Base-by-base conservation (phyloP, 1,140 invertebrate genomes). In the Armadillidium nasatum region DNA sequence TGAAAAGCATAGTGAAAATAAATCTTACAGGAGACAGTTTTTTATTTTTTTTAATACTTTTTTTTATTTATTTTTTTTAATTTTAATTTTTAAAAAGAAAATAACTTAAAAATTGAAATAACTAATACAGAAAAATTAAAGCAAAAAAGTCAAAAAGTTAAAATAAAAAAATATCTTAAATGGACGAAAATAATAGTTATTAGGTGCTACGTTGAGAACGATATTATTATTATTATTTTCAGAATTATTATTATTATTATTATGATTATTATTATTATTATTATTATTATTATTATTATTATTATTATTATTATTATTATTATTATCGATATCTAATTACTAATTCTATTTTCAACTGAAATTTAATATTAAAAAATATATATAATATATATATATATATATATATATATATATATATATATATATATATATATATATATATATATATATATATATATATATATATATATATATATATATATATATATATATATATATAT, bases 211-310 rank as follows among this genome's bases (percentile, higher is more conserved):
- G 33, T 1, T 33, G 33, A 33, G 33, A n/a, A 33, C 33, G 33
- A 33, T 33, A 33, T 33, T 33, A 33, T 33, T 15, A 60, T 70
- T 70, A 21, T 23, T 70, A 21, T 70, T 70, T 4, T 23, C 6
- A 70, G 1, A 3, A 70, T 19, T 13, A 21, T 23, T 11, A 70
- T 23, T 23, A 23, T 15, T 23, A 15, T 60, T 60, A 60, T 60
- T 60, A 33, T 33, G 0, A 15, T 33, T n/a, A 71, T 44, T 71
- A n/a, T 71, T 71, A n/a, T n/a, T 44, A n/a, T 44, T 15, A 44
- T 72, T 46, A 44, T 44, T 72, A 72, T 44, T 72, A 72, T 44
- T 72, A 72, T 72, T 72, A 72, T 72, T 23, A 72, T 44, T 23
- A 72, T 45, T 23, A 23, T 46, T 72, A 72, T 72, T 72, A 72